Evolutionary conservation across 2,113 vertebrate genomes (phyloP), one percentile per base, ranked within the genome.

Genomic region (Vidua macroura): DNA sequence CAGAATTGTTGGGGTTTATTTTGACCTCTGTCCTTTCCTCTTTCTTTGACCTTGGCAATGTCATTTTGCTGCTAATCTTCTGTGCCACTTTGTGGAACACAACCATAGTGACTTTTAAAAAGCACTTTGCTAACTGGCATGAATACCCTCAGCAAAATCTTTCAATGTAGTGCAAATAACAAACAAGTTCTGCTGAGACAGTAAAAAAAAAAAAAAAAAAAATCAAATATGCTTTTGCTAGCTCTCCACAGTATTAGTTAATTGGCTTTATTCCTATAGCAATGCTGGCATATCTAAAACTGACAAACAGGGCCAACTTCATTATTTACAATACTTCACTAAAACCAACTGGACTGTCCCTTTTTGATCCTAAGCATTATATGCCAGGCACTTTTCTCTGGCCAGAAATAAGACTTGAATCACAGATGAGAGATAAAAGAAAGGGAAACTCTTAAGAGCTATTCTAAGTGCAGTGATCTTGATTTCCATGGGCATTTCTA

Each of bases 121-220:
- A 69, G 77, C 81, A 64, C 66, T 94, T 88, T 64, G 48, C 82
- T 74, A 91, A 80, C 48, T 81, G 78, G 78, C 89, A 85, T 11
- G 43, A 90, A 91, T 51, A 86, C 14, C 33, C 80, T 91, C 91
- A 86, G 93, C 63, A 95, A 95, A 91, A 83, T 83, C 78, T 92
- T 92, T 70, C 80, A 48, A 11, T 5, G 7, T 31, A 85, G 82
- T 49, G 35, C 70, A 95, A 95, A 91, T 53, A 93, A 68, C 55
- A 95, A 84, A 49, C 1, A 2, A 7, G 22, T 67, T 94, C 87
- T 92, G 91, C 59, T 93, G 79, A 95, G 58, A n/a, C 39, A 83
- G 41, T 37, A 48, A 83, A 84, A 82, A 74, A 55, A n/a, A n/a
- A 48, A 83, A 84, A 82, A 74, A 55, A 35, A 73, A 60, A 63